Percentiles rank a stretch among this genome's conserved stretches.
These are phyloP conservation scores for Elysia crispata DNA, from an alignment of 2,888 invertebrate species.

Conservation along the genomic window DNA sequence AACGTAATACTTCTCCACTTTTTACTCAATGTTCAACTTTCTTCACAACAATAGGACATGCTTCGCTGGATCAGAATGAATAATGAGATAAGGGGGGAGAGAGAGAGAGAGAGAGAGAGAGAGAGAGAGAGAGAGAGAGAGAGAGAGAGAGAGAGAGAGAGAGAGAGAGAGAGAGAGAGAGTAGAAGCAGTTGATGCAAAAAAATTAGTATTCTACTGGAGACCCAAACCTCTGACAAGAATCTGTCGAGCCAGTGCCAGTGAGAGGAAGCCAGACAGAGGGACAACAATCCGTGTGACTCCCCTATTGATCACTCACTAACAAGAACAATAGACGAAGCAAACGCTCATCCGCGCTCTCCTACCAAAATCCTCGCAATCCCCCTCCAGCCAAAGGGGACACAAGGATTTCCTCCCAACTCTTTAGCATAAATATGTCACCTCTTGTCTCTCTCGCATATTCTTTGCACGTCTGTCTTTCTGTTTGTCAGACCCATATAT, in stretches of 20 bases:
- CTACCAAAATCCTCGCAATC: not conserved
- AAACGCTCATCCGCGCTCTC: not conserved
- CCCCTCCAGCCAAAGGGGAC: not conserved
- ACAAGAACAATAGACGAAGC: not conserved
- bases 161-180: not conserved
- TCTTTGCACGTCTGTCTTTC: conserved; percentile 3
- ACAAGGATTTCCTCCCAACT: not conserved
- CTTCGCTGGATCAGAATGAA: not conserved
- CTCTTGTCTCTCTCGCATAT: not conserved
- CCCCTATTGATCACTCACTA: not conserved
- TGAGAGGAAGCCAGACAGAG: conserved; percentile 5
- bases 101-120: conserved; percentile 44
- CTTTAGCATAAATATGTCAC: not conserved
- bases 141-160: conserved; percentile 16
- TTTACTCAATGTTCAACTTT: no score
- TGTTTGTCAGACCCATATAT: not conserved
- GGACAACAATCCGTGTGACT: not conserved
- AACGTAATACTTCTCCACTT: no score
- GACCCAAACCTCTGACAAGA: not conserved
- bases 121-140: conserved; percentile 39
- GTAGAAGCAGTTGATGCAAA: not conserved
- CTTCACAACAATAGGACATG: not conserved
- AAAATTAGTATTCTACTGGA: not conserved
- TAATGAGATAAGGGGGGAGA: conserved; percentile 35
- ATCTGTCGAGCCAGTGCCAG: not conserved